Conservation (phyloP, 2,797 vertebrate genomes). For the Gorsachius magnificus region DNA sequence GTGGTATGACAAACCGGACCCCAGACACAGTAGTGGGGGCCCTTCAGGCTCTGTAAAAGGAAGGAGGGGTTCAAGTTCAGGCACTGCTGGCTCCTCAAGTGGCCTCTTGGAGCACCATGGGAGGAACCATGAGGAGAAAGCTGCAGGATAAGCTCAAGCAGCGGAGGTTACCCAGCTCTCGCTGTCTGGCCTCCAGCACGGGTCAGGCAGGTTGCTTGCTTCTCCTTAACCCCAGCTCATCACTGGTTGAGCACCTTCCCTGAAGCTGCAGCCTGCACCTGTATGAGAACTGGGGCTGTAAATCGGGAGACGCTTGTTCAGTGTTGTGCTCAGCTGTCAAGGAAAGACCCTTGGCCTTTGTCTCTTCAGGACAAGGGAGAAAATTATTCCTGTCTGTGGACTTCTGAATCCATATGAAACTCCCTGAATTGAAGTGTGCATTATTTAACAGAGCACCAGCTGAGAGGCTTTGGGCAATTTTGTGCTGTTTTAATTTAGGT, state of each 20-base stretch:
- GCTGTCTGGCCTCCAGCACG: too few species aligned
- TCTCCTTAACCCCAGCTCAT: background rate
- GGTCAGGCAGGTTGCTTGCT: background rate
- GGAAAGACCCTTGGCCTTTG: background rate
- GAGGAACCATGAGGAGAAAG: background rate
- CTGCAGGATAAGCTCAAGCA: background rate
- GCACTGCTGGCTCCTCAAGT: background rate
- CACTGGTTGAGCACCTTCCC: background rate
- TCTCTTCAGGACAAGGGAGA: background rate
- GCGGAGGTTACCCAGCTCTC: background rate
- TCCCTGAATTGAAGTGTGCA: conserved; percentile 64
- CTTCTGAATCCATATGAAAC: conserved; percentile 44
- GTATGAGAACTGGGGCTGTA: background rate
- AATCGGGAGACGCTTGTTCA: background rate
- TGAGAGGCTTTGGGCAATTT: conserved; percentile 31
- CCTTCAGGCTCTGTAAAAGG: background rate
- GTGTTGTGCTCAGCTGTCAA: background rate
- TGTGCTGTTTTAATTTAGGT: conserved; percentile 22
- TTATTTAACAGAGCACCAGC: conserved; percentile 65
- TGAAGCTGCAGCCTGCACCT: background rate
- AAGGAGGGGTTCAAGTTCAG: background rate
- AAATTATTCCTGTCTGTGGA: background rate
- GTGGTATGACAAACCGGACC: background rate
- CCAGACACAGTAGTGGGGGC: too few species aligned
- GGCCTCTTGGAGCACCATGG: background rate